phyloP scores from a whole-genome alignment of 2,888 invertebrate genomes.

The Torymus auratus region DNA sequence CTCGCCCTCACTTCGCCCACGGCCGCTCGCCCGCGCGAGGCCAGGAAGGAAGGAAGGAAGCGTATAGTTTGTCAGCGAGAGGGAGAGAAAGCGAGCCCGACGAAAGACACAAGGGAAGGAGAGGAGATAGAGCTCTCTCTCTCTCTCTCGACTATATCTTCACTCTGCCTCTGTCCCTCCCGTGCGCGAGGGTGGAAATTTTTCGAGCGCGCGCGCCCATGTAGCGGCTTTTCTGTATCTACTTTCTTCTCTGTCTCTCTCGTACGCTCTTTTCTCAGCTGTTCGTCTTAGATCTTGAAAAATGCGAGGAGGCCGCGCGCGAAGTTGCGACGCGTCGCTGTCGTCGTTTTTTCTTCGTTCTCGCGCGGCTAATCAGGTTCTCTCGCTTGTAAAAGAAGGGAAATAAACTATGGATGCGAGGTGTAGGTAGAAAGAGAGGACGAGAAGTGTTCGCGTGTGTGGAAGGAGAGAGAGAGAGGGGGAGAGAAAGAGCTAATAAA shows the following conservation, averaged over 20 bases:
- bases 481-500: slow-evolving; percentile 5
- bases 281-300: slow-evolving; percentile 14
- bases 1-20: not conserved
- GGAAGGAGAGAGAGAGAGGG: not conserved
- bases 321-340: slow-evolving; percentile 25
- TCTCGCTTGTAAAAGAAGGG: not conserved
- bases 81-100: slow-evolving; percentile 8
- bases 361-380: slow-evolving; percentile 39
- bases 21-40: not conserved
- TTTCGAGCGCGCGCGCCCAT: slow-evolving; percentile 19
- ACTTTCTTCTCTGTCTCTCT: not conserved
- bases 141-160: slow-evolving; percentile 5
- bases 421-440: too few relatives aligned
- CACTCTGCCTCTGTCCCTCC: not conserved
- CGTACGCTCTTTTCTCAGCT: slow-evolving; percentile 1
- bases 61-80: slow-evolving; percentile 48
- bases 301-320: slow-evolving; percentile 1
- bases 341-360: slow-evolving; percentile 9
- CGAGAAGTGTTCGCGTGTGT: too few relatives aligned
- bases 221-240: too few relatives aligned
- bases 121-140: slow-evolving; percentile 11
- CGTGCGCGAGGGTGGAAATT: slow-evolving; percentile 4
- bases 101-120: slow-evolving; percentile 31
- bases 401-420: not conserved
- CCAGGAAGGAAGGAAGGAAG: slow-evolving; percentile 43